Evolutionary conservation across 2,888 invertebrate species (phyloP), one percentile per base, ranked within the genome.

Genomic region (Watsonalla binaria): DNA sequence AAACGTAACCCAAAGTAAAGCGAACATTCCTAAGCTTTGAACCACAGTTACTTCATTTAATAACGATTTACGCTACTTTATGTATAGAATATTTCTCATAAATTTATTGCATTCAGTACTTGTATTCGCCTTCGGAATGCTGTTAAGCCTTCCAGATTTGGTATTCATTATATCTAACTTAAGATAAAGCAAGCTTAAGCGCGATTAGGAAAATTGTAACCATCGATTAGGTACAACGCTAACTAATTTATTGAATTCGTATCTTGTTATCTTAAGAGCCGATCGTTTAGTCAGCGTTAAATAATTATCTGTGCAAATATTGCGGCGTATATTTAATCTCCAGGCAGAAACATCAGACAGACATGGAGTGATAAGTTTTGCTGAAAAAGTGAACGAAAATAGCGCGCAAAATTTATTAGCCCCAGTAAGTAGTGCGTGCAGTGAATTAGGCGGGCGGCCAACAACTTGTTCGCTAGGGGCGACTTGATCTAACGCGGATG

Each of bases 131-230:
- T 65, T 75, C 74, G 76, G 88, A 86, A 87, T 88, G 84, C 74
- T 79, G 83, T 77, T 75, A 73, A 63, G 62, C 66, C 76, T 63
- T 72, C 83, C 80, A 76, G 78, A 82, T 85, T 84, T 79, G 86
- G 87, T 80, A 83, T 85, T 87, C 81, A 81, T 86, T 86, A 86
- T 81, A 86, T 83, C 84, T 82, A 75, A 76, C 67, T 58, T 58
- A 65, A 78, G 74, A 80, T 84, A 84, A 83, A 80, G 74, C 76
- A 65, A 66, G 70, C 67, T 69, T 71, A 66, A 68, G 72, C 70
- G 70, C 66, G 69, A 71, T 76, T 75, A 70, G 72, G 76, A 72
- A 75, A 73, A 71, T 68, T 59, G 63, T 68, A 57, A 62, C 57
- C 67, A 65, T 71, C 74, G 61, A 64, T 66, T 66, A 57, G 62